These are phyloP conservation scores for Belgica antarctica DNA, from an alignment of 2,888 invertebrate genomes.

Conservation along the genomic window DNA sequence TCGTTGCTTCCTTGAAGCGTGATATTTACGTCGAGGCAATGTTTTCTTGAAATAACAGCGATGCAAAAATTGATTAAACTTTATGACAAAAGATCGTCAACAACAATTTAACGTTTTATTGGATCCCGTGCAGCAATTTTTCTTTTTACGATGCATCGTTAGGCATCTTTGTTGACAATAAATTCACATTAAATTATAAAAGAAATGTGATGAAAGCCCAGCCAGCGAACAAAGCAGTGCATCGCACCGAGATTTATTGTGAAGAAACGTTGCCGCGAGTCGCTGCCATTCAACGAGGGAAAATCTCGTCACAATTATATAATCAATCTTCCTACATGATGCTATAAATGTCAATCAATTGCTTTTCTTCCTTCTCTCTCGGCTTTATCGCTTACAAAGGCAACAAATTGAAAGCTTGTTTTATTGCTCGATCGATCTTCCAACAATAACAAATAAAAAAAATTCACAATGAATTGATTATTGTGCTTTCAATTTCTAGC, in stretches of 20 bases:
- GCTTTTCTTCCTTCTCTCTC: conserved; percentile 13
- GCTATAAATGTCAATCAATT: conserved; percentile 29
- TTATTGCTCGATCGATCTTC: conserved; percentile 3
- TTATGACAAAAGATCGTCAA: conserved; percentile 18
- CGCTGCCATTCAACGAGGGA: not conserved
- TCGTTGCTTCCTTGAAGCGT: not conserved
- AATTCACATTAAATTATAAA: not conserved
- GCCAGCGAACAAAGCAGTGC: not conserved
- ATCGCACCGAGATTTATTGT: not conserved
- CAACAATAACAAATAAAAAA: not conserved
- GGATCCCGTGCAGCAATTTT: not conserved
- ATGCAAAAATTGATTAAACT: not conserved
- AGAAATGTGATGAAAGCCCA: not conserved
- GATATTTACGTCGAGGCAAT: not conserved
- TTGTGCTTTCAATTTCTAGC: not conserved
- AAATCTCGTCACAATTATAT: conserved; percentile 15
- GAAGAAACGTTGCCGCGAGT: not conserved
- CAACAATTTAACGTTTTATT: conserved; percentile 2
- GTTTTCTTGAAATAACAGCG: not conserved
- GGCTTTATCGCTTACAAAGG: conserved; percentile 4
- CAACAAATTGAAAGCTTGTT: conserved; percentile 31
- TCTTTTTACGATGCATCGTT: conserved; percentile 20
- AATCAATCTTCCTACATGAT: conserved; percentile 23
- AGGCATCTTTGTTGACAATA: conserved; percentile 15
- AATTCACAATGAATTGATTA: not conserved